A percentile compares a stretch with the other conserved stretches of the same genome.
These are phyloP conservation scores for Sebastes minor DNA, from an alignment of 2,797 vertebrate genomes.

Conservation along the genomic window DNA sequence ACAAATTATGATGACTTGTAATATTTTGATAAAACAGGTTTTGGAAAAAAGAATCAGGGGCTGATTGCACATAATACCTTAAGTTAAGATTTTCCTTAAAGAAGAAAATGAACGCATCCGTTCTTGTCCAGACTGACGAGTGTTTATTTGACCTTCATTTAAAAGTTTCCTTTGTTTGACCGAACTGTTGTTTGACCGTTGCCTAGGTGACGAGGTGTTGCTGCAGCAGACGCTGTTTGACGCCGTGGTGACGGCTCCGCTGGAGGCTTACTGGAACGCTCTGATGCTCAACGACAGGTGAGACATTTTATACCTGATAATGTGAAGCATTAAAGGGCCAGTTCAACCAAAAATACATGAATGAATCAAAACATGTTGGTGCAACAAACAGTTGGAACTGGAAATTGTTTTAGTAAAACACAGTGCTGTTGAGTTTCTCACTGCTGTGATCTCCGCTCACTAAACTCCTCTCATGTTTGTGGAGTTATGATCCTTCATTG, in stretches of 20 bases:
- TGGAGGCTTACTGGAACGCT: conserved; percentile 96
- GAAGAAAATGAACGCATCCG: neutral
- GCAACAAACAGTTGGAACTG: neutral
- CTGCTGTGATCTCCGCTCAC: too few species aligned
- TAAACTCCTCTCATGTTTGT: neutral
- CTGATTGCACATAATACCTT: neutral
- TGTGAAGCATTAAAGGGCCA: neutral
- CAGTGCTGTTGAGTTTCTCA: neutral
- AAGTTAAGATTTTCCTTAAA: neutral
- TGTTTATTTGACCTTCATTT: too few species aligned
- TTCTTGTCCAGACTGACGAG: too few species aligned
- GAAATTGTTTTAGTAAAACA: neutral
- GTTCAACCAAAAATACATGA: neutral
- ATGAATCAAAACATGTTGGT: neutral
- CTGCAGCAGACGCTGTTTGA: conserved; percentile 93
- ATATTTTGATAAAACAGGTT: neutral
- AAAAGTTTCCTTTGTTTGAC: neutral
- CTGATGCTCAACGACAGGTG: conserved; percentile 89
- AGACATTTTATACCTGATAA: neutral
- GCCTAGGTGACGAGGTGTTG: conserved; percentile 89
- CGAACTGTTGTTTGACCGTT: neutral
- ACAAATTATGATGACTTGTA: neutral
- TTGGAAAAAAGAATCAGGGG: neutral
- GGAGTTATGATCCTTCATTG: too few species aligned
- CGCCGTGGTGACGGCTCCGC: conserved; percentile 92